phyloP scores from a whole-genome alignment of 2,113 vertebrate genomes.

The Lethenteron reissneri region DNA sequence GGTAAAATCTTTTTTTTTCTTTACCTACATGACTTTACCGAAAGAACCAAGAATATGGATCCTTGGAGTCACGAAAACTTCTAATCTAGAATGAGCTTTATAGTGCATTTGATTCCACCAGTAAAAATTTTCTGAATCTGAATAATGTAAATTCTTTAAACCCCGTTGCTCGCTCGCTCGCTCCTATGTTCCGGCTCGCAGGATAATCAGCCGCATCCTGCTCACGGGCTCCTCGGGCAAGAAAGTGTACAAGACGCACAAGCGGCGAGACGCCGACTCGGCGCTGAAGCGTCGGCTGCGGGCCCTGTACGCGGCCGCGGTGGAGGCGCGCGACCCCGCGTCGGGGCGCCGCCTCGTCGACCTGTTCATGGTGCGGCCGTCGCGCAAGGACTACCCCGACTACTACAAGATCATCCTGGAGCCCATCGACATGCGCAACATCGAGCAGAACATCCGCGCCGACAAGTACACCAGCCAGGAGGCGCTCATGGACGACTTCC shows the following conservation, averaged over 20 bases:
- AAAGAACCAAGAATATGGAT: no score
- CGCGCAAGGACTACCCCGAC: slow-evolving; percentile 96
- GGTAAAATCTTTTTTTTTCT: no score
- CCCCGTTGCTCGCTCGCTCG: no score
- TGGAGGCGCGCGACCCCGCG: slow-evolving; percentile 53
- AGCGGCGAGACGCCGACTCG: slow-evolving; percentile 1
- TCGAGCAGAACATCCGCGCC: slow-evolving; percentile 80
- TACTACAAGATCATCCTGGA: slow-evolving; percentile 98
- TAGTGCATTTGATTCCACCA: no score
- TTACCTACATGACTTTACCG: no score
- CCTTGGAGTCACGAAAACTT: no score
- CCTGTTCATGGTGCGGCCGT: slow-evolving; percentile 90
- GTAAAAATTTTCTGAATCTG: no score
- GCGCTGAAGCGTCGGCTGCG: slow-evolving; percentile 56
- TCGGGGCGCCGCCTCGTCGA: slow-evolving; percentile 70
- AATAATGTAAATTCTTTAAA: no score
- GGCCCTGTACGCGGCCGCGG: slow-evolving; percentile 52
- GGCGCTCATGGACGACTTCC: slow-evolving; percentile 75
- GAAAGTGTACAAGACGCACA: neutral
- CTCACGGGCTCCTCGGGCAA: neutral
- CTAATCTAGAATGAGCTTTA: no score
- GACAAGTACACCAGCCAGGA: slow-evolving; percentile 74
- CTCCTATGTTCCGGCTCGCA: neutral
- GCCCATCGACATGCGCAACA: slow-evolving; percentile 83
- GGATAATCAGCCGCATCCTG: slow-evolving; percentile 4